These are phyloP conservation scores for Acipenser transmontanus DNA, from an alignment of 2,797 vertebrate species.

Conservation along the genomic window DNA sequence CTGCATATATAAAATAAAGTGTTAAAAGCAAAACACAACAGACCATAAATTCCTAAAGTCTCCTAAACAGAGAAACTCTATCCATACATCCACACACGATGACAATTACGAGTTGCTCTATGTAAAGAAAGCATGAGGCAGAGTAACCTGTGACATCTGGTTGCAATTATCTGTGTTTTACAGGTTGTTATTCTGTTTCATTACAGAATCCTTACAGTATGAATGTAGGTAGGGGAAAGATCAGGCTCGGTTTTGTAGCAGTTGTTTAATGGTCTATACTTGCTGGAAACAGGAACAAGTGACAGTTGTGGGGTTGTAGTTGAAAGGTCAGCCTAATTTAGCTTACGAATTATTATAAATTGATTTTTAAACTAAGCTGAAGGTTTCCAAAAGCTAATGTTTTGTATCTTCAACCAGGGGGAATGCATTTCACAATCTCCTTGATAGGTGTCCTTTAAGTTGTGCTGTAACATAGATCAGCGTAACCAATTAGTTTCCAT, in stretches of 20 bases:
- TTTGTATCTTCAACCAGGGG: no score
- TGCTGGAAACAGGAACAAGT: not conserved
- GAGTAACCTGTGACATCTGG: not conserved
- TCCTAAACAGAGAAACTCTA: no score
- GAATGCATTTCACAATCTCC: no score
- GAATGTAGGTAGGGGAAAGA: not conserved
- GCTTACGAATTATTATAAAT: slow-evolving; percentile 1
- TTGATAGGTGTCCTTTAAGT: no score
- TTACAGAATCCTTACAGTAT: not conserved
- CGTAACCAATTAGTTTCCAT: no score
- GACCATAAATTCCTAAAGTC: no score
- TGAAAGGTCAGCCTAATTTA: slow-evolving; percentile 9
- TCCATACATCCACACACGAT: no score
- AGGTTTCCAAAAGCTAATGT: not conserved
- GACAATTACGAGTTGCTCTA: no score
- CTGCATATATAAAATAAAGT: no score
- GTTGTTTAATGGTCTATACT: not conserved
- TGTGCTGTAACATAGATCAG: no score
- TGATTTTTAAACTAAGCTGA: not conserved
- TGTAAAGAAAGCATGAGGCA: not conserved
- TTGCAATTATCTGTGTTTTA: slow-evolving; percentile 1
- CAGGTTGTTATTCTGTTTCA: not conserved
- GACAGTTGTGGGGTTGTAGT: not conserved
- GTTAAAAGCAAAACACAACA: no score
- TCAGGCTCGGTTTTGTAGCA: not conserved